These are phyloP conservation scores for Euspilapteryx auroguttella DNA, from an alignment of 2,888 invertebrate genomes.

Conservation along the genomic window DNA sequence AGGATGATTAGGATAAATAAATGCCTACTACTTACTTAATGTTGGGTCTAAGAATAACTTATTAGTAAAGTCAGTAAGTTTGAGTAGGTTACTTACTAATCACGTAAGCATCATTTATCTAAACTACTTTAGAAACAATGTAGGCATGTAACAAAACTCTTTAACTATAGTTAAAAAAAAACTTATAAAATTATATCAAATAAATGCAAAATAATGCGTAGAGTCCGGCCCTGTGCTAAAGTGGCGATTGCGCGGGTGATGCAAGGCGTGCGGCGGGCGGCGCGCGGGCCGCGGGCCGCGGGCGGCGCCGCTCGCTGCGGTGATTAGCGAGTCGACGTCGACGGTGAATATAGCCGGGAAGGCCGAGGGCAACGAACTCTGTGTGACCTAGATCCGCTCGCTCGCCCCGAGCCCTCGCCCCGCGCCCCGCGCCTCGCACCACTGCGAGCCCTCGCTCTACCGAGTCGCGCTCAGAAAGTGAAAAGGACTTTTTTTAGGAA, in stretches of 20 bases:
- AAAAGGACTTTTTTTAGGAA: constrained; percentile 27
- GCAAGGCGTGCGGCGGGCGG: constrained; percentile 6
- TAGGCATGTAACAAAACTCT: too few species aligned
- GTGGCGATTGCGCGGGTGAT: too few species aligned
- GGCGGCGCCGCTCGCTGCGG: constrained; percentile 15
- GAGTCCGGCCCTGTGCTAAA: constrained; percentile 23
- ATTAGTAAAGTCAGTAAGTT: too few species aligned
- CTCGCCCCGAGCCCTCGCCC: constrained; percentile 13
- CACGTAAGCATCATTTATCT: too few species aligned
- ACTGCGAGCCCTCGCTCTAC: constrained; percentile 12
- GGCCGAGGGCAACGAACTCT: constrained; percentile 61
- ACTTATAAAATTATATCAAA: too few species aligned
- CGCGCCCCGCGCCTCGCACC: constrained; percentile 15
- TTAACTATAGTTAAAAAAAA: too few species aligned
- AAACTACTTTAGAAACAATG: too few species aligned
- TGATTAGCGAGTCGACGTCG: constrained; percentile 47
- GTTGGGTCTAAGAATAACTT: too few species aligned
- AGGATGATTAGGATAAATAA: too few species aligned
- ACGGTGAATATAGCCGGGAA: constrained; percentile 60
- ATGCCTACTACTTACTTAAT: too few species aligned
- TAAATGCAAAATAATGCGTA: constrained; percentile 6
- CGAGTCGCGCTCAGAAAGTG: constrained; percentile 28
- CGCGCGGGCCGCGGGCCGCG: constrained; percentile 15
- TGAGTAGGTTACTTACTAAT: too few species aligned
- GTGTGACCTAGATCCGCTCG: constrained; percentile 51